Percentiles rank a stretch among this genome's conserved stretches.
phyloP scores from a whole-genome alignment of 2,113 vertebrate genomes.

The Nesogale talazaci region DNA sequence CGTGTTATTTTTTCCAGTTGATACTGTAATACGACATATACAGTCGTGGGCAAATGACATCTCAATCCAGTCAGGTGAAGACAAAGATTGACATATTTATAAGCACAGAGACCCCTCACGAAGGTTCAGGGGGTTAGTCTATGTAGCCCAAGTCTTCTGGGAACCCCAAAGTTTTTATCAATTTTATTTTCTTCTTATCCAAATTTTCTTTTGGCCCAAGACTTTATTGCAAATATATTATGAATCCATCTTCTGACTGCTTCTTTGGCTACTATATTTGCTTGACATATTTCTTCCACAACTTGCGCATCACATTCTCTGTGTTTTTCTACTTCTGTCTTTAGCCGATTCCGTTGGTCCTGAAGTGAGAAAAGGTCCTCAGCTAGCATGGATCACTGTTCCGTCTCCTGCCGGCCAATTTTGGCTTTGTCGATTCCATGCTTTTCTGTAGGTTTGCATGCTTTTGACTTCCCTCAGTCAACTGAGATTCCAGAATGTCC shows the following conservation, averaged over 20 bases:
- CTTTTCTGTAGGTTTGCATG: too few species aligned
- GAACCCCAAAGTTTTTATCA: conserved; percentile 97
- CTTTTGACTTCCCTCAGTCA: too few species aligned
- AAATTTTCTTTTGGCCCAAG: conserved; percentile 98
- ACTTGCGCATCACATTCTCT: too few species aligned
- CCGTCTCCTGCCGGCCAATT: too few species aligned
- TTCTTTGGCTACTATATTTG: conserved; percentile 93
- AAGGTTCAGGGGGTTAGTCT: conserved; percentile 86
- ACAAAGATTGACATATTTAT: conserved; percentile 69
- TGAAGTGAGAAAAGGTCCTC: too few species aligned
- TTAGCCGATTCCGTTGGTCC: too few species aligned
- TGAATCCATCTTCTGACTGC: conserved; percentile 98
- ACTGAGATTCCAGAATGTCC: too few species aligned
- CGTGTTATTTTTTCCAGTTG: too few species aligned
- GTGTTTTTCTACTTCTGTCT: too few species aligned
- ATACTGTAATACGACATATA: conserved; percentile 72
- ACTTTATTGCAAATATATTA: conserved; percentile 97
- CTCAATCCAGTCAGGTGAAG: conserved; percentile 27
- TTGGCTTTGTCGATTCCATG: too few species aligned
- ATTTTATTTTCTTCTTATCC: conserved; percentile 94
- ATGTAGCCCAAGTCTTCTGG: conserved; percentile 98
- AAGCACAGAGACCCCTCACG: background rate
- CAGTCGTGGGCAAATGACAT: conserved; percentile 15
- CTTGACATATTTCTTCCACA: too few species aligned
- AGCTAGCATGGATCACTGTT: too few species aligned